These are phyloP conservation scores for Dendrolimus houi DNA, from an alignment of 2,888 invertebrate genomes.

Conservation along the genomic window DNA sequence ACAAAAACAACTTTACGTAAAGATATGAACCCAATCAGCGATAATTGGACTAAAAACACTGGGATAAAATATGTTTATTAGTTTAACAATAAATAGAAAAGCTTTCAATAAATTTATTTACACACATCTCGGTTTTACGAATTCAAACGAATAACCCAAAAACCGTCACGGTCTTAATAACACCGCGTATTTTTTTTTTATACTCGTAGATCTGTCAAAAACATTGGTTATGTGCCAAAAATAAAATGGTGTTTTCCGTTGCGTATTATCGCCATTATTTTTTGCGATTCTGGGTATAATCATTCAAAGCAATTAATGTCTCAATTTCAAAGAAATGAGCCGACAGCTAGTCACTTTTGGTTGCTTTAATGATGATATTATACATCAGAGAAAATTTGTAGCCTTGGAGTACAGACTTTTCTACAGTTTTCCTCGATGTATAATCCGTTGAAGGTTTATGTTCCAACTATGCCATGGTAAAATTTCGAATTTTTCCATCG, in stretches of 20 bases:
- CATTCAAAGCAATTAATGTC: slow-evolving; percentile 9
- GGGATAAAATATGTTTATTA: neutral
- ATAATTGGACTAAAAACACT: neutral
- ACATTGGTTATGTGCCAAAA: neutral
- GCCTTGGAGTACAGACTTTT: too few relatives aligned
- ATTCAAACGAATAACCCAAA: neutral
- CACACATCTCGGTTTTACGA: neutral
- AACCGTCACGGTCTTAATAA: neutral
- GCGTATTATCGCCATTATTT: neutral
- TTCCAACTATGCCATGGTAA: too few relatives aligned
- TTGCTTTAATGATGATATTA: slow-evolving; percentile 2
- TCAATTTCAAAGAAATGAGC: slow-evolving; percentile 6
- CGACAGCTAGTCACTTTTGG: neutral
- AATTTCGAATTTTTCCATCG: too few relatives aligned
- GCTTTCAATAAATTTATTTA: neutral
- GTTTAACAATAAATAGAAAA: neutral
- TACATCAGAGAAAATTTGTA: slow-evolving; percentile 1
- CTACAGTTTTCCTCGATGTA: too few relatives aligned
- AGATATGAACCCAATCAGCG: neutral
- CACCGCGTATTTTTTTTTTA: neutral
- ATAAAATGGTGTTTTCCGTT: neutral
- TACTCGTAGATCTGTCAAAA: neutral
- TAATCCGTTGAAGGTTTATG: too few relatives aligned
- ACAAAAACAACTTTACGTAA: neutral
- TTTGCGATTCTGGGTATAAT: slow-evolving; percentile 3